Evolutionary conservation across 2,888 invertebrate species (phyloP).

Genomic region (Drosophila maculinotata): DNA sequence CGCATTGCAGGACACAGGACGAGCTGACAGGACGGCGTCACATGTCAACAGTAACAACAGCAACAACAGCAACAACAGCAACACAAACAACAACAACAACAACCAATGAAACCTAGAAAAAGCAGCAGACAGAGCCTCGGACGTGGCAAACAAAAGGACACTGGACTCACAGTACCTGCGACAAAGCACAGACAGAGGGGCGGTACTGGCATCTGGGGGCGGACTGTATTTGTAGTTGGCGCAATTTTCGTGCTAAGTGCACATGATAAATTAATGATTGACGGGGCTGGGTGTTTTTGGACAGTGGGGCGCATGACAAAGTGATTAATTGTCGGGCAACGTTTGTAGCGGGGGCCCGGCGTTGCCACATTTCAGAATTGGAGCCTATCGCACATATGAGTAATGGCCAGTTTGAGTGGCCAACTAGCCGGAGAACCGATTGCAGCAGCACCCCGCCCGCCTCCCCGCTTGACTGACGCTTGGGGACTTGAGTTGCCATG

Average conservation of each 20-base stretch:
- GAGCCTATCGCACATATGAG: slow-evolving; percentile 49
- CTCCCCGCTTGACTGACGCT: too few relatives aligned
- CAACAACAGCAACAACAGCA: slow-evolving; percentile 8
- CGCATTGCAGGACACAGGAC: slow-evolving; percentile 14
- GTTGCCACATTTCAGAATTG: slow-evolving; percentile 16
- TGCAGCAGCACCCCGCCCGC: neutral
- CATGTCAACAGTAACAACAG: slow-evolving; percentile 50
- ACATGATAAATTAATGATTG: slow-evolving; percentile 77
- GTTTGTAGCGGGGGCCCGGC: neutral
- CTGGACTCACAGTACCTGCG: slow-evolving; percentile 50
- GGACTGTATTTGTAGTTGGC: slow-evolving; percentile 54
- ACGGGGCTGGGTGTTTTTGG: slow-evolving; percentile 8
- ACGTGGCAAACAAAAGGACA: slow-evolving; percentile 36
- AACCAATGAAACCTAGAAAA: slow-evolving; percentile 46
- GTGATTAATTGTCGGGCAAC: slow-evolving; percentile 66
- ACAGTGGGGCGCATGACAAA: slow-evolving; percentile 56
- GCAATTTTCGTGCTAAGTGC: slow-evolving; percentile 75
- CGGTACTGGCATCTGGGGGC: neutral
- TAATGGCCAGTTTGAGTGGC: slow-evolving; percentile 49
- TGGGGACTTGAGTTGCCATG: slow-evolving; percentile 39
- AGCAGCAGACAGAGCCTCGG: slow-evolving; percentile 26
- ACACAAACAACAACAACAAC: slow-evolving; percentile 9
- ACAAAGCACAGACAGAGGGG: slow-evolving; percentile 26
- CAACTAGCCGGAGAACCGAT: slow-evolving; percentile 27
- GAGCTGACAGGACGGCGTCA: slow-evolving; percentile 37